phyloP scores from a whole-genome alignment of 2,888 invertebrate genomes.

The Chrysodeixis includens region DNA sequence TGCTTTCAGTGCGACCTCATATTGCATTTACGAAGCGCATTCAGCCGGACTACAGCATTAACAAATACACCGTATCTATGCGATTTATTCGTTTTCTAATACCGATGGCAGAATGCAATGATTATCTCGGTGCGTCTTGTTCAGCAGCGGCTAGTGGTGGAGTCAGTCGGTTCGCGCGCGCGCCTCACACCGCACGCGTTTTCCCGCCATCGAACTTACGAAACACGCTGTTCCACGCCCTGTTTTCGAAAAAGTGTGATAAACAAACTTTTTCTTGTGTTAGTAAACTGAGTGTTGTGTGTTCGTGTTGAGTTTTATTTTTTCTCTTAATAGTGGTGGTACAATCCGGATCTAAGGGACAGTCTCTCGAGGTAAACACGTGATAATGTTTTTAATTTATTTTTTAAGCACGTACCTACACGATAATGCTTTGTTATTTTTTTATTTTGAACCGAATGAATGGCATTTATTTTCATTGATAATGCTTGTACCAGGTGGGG shows the following conservation, averaged over 20 bases:
- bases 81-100: slow-evolving; percentile 86
- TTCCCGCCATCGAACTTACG: slow-evolving; percentile 62
- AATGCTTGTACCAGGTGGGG: slow-evolving; percentile 29
- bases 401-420: slow-evolving; percentile 58
- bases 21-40: slow-evolving; percentile 55
- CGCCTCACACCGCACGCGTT: slow-evolving; percentile 65
- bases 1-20: slow-evolving; percentile 52
- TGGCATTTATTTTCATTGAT: slow-evolving; percentile 45
- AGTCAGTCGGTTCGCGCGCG: slow-evolving; percentile 75
- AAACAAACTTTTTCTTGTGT: slow-evolving; percentile 63
- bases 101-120: slow-evolving; percentile 73
- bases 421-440: slow-evolving; percentile 58
- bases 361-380: slow-evolving; percentile 69
- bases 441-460: slow-evolving; percentile 58
- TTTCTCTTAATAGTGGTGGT: slow-evolving; percentile 50
- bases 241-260: slow-evolving; percentile 63
- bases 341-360: slow-evolving; percentile 66
- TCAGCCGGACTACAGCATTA: slow-evolving; percentile 61
- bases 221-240: slow-evolving; percentile 65
- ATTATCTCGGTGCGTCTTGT: slow-evolving; percentile 67
- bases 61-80: slow-evolving; percentile 78
- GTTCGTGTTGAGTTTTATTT: slow-evolving; percentile 59
- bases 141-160: slow-evolving; percentile 56
- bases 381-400: slow-evolving; percentile 67
- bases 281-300: slow-evolving; percentile 68